Evolutionary conservation across 2,797 vertebrate species (phyloP), one percentile per base, ranked within the genome.

Genomic region (Lycodopsis pacificus): DNA sequence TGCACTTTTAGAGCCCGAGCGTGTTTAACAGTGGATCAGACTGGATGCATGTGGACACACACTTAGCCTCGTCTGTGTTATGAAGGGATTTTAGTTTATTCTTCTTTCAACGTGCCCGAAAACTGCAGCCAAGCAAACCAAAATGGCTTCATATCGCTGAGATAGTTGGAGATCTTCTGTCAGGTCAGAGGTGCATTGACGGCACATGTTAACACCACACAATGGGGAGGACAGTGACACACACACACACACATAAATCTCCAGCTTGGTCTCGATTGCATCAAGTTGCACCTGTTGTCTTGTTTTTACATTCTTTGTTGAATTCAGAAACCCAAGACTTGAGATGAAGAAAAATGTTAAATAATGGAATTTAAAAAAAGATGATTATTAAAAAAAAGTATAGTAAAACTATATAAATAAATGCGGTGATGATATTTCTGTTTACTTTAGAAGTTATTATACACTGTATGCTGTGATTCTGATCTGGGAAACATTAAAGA

Each of bases 391-490:
- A n/a, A n/a, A n/a, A n/a, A n/a, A n/a, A n/a, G 80, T 77, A 87
- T 88, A 89, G 79, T 90, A 78, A 92, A 93, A 91, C 86, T 89
- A 90, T 93, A 94, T 94, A 93, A 92, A 94, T 94, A 93, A 92
- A 92, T 93, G 93, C 93, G 94, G 89, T 94, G 92, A 95, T 94
- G 92, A 95, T 95, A 94, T 95, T 95, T 95, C 93, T 95, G 94
- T 96, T 95, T 95, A 93, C 90, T 95, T 95, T 96, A 95, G 94
- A 94, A 92, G 91, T 95, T 95, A 95, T 94, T 95, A 94, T 94
- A 94, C 94, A 95, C 94, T 95, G 95, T 96, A 95, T 95, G 94
- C 94, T 96, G 95, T 95, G 94, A 95, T 93, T 95, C 94, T 94
- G 94, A 95, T 93, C 93, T 95, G 94, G 94, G 91, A 93, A 94